Conservation (phyloP, 2,888 invertebrate genomes). For the Spilosoma lubricipeda region DNA sequence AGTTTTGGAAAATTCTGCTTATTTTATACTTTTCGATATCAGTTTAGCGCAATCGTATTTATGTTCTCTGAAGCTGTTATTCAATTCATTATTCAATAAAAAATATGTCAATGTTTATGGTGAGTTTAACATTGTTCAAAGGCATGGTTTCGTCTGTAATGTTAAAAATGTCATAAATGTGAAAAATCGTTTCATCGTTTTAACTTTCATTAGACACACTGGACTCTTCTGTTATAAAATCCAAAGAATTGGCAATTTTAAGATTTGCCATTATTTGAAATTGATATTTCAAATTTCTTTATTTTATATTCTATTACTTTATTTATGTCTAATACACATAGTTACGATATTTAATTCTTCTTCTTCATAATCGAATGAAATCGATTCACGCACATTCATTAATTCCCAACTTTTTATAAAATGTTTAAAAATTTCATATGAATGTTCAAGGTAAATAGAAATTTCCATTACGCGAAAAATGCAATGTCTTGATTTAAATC, state of each 20-base stretch:
- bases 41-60: slow-evolving; percentile 2
- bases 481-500: no score
- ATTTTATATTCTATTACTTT: no score
- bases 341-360: neutral
- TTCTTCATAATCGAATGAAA: no score
- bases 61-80: neutral
- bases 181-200: neutral
- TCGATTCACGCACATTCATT: no score
- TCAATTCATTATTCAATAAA: slow-evolving; percentile 3
- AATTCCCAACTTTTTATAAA: no score
- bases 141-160: slow-evolving; percentile 17
- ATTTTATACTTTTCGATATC: neutral
- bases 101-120: neutral
- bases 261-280: neutral
- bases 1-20: neutral
- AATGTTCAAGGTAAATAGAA: no score
- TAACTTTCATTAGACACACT: neutral
- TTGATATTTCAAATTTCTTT: neutral
- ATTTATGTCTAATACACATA: neutral
- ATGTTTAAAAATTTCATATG: no score
- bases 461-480: neutral
- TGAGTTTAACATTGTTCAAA: slow-evolving; percentile 2
- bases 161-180: neutral
- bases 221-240: neutral
- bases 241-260: neutral